These are phyloP conservation scores for Cataglyphis livida DNA, from an alignment of 2,888 invertebrate genomes.

Conservation along the genomic window DNA sequence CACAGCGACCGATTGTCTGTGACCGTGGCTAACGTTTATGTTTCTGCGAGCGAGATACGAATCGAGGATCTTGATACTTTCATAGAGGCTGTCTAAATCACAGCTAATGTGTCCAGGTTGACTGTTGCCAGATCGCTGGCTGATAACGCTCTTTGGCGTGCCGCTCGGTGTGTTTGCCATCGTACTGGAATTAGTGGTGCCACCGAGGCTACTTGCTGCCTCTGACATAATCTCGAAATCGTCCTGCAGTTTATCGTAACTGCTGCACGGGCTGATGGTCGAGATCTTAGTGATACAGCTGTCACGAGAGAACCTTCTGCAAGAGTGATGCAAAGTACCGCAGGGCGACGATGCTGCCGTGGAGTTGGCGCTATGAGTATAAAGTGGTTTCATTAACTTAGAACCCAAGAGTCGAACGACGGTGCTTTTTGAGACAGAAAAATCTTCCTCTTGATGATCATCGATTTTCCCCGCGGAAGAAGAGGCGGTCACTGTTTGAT, in stretches of 20 bases:
- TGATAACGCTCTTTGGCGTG: conserved; percentile 40
- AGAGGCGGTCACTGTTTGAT: not conserved
- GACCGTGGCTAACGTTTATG: conserved; percentile 30
- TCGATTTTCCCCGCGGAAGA: conserved; percentile 1
- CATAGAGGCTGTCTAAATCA: conserved; percentile 79
- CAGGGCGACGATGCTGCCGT: conserved; percentile 72
- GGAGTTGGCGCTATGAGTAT: conserved; percentile 15
- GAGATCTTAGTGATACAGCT: conserved; percentile 73
- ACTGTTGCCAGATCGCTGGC: not conserved
- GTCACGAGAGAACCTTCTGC: conserved; percentile 76
- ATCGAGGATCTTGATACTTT: conserved; percentile 80
- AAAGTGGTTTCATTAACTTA: not conserved
- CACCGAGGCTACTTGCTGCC: conserved; percentile 68
- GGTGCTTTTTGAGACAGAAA: conserved; percentile 43
- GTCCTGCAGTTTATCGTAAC: conserved; percentile 78
- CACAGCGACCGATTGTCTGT: conserved; percentile 61
- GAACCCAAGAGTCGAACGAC: conserved; percentile 64
- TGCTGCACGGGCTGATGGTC: conserved; percentile 71
- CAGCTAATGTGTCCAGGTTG: conserved; percentile 68
- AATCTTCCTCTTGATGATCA: conserved; percentile 40
- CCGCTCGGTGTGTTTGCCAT: conserved; percentile 25
- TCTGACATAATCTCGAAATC: conserved; percentile 79
- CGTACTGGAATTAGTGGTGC: conserved; percentile 49
- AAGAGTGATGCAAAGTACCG: conserved; percentile 65
- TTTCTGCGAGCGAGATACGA: conserved; percentile 73